phyloP scores from a whole-genome alignment of 1,140 invertebrate species.

The Drosophila santomea region DNA sequence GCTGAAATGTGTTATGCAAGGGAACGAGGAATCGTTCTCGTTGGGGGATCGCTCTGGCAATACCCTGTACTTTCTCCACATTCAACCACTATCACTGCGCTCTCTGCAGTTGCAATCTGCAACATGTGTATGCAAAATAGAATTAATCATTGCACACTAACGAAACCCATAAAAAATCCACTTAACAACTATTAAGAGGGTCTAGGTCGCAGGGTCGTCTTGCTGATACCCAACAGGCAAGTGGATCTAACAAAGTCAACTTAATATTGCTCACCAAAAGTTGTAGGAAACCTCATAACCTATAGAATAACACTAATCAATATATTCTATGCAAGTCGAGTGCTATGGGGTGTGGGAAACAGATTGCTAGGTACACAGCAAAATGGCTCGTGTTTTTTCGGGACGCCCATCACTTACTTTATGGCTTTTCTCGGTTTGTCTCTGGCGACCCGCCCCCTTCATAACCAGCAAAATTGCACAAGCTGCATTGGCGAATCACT shows the following conservation, averaged over 20 bases:
- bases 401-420: constrained; percentile 59
- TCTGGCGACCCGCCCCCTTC: constrained; percentile 12
- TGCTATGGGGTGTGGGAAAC: background rate
- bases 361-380: background rate
- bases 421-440: constrained; percentile 72
- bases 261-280: too few relatives aligned
- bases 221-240: background rate
- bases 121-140: constrained; percentile 67
- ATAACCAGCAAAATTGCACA: constrained; percentile 5
- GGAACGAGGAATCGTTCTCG: constrained; percentile 1
- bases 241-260: background rate
- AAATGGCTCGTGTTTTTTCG: background rate
- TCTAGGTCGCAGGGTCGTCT: constrained; percentile 4
- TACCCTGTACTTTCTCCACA: constrained; percentile 29
- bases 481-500: constrained; percentile 64
- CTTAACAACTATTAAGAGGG: constrained; percentile 31
- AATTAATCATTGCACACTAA: constrained; percentile 71
- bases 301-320: background rate
- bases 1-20: constrained; percentile 76
- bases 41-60: background rate
- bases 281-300: too few relatives aligned
- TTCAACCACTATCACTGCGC: constrained; percentile 64
- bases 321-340: background rate
- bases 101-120: constrained; percentile 3
- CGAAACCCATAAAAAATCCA: constrained; percentile 59